These are phyloP conservation scores for Drosophila orosa DNA, from an alignment of 1,140 invertebrate genomes.

Conservation along the genomic window DNA sequence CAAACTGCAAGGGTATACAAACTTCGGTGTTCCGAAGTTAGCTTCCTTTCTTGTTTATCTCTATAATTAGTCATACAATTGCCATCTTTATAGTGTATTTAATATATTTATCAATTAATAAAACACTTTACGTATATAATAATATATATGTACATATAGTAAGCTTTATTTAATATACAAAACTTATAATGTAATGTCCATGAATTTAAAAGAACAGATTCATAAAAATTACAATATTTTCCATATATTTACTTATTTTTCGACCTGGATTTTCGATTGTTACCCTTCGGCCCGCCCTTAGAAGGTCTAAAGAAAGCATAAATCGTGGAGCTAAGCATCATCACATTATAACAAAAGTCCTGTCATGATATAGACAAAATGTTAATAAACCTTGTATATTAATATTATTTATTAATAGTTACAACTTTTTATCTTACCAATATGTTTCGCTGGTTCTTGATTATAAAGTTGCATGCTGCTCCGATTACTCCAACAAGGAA, in stretches of 20 bases:
- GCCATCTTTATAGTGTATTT: not conserved
- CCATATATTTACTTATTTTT: not conserved
- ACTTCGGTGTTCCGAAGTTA: too few species aligned
- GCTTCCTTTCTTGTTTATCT: too few species aligned
- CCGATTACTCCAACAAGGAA: not conserved
- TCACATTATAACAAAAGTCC: conserved; percentile 1
- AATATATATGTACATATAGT: too few species aligned
- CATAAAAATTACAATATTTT: not conserved
- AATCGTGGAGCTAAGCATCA: not conserved
- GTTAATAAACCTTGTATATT: too few species aligned
- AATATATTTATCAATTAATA: not conserved
- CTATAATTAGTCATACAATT: not conserved
- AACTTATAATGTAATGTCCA: not conserved
- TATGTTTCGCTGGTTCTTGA: conserved; percentile 3
- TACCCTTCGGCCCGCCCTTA: not conserved
- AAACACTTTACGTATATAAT: not conserved
- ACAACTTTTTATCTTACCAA: not conserved
- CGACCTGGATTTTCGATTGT: not conserved
- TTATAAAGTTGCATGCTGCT: not conserved
- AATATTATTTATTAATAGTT: not conserved
- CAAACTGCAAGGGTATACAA: too few species aligned
- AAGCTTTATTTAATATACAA: not conserved
- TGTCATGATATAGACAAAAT: not conserved
- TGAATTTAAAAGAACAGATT: not conserved
- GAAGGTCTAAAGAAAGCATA: not conserved